Evolutionary conservation across 2,797 vertebrate species (phyloP), one percentile per base, ranked within the genome.

Genomic region (Lates japonicus): DNA sequence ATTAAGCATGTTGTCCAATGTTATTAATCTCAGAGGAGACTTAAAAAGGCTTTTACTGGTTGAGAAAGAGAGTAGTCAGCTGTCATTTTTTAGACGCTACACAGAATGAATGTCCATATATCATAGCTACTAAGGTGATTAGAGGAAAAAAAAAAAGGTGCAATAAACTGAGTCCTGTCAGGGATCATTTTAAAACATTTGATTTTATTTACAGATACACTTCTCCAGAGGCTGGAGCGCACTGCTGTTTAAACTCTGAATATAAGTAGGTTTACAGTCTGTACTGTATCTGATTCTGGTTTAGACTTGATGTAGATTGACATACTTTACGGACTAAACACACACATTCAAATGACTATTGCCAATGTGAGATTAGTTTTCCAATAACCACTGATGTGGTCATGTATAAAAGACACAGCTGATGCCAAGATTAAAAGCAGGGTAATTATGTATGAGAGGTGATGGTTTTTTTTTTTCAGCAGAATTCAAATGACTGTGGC

Each of bases 41-140:
- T 64, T 90, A 46, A 85, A 92, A 87, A 84, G 59, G 84, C 92
- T 91, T 92, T 93, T 90, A 91, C 82, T 66, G 67, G 68, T 64
- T 75, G 41, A 54, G 80, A 35, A 39, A 46, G 46, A 31, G 14
- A 71, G 63, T n/a, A n/a, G n/a, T 8, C 17, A 11, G 57, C 44
- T 64, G 70, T 44, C 48, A n/a, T 51, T 14, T 75, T 48, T 64
- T n/a, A 64, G 74, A 68, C 0, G 17, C 70, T 59, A 8, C 74
- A 55, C 20, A 33, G 2, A 55, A 59, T 78, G 1, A 48, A 49
- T 37, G 70, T 33, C 12, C 0, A 1, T 46, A 52, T n/a, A 63
- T 80, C 41, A 69, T 2, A 13, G 42, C 14, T 22, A 22, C 39
- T 5, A 33, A 70, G 51, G 44, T 52, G 64, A 37, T 37, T 12